A percentile compares a stretch with the other conserved stretches of the same genome.
phyloP scores from a whole-genome alignment of 1,140 invertebrate species.

The Drosophila bipectinata region DNA sequence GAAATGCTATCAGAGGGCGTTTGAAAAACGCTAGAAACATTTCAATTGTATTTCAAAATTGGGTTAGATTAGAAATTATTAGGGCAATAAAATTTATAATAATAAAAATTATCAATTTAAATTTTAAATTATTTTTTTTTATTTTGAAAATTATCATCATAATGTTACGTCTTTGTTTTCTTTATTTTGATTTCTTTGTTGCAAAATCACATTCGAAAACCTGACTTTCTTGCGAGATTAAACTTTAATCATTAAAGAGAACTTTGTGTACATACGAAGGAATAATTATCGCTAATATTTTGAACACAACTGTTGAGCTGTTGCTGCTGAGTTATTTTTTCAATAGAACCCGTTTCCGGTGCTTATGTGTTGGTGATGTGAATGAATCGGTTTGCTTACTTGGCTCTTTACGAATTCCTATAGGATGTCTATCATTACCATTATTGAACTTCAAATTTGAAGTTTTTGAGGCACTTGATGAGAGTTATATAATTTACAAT shows the following conservation, averaged over 20 bases:
- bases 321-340: conserved; percentile 51
- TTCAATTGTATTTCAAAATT: neutral
- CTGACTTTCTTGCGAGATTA: too few species aligned
- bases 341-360: conserved; percentile 68
- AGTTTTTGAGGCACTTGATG: conserved; percentile 5
- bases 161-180: too few species aligned
- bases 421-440: conserved; percentile 14
- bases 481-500: neutral
- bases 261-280: neutral
- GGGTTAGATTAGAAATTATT: too few species aligned
- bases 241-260: neutral
- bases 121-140: too few species aligned
- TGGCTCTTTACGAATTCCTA: conserved; percentile 20
- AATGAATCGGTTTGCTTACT: conserved; percentile 39
- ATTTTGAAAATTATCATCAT: too few species aligned
- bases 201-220: too few species aligned
- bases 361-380: conserved; percentile 24
- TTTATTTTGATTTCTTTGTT: too few species aligned
- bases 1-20: conserved; percentile 1
- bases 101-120: too few species aligned
- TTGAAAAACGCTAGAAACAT: conserved; percentile 1
- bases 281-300: neutral
- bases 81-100: too few species aligned
- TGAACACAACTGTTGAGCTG: conserved; percentile 31
- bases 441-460: conserved; percentile 14